These are phyloP conservation scores for Trochalopteron elliotii DNA, from an alignment of 2,113 vertebrate genomes.

Conservation along the genomic window DNA sequence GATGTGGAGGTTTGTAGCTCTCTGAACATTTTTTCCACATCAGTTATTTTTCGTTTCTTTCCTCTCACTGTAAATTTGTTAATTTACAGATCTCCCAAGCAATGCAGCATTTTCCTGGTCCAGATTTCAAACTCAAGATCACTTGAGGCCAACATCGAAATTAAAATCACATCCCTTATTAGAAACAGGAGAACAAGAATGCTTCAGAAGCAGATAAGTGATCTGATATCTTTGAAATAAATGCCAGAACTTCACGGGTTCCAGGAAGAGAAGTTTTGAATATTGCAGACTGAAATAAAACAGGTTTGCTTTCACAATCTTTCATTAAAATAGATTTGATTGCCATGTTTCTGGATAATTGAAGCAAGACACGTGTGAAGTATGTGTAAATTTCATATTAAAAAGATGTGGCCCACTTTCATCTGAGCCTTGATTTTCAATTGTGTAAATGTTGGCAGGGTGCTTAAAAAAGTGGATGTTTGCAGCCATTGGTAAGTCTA, in stretches of 20 bases:
- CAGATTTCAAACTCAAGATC: background rate
- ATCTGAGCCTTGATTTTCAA: background rate
- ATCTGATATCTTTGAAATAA: background rate
- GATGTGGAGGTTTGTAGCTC: background rate
- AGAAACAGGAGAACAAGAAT: background rate
- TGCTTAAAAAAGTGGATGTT: background rate
- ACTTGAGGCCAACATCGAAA: background rate
- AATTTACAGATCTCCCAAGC: background rate
- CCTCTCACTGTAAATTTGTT: background rate
- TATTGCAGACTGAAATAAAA: rapidly evolving
- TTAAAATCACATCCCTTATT: background rate
- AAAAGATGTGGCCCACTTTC: background rate
- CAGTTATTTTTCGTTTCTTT: background rate
- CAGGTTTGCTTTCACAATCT: background rate
- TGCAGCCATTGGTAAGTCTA: background rate
- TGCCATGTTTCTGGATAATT: background rate
- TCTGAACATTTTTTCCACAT: background rate
- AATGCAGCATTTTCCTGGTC: background rate
- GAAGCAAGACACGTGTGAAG: rapidly evolving
- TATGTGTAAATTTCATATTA: background rate
- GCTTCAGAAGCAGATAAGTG: background rate
- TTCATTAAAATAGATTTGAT: background rate
- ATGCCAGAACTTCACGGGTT: background rate
- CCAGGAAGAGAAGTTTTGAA: background rate
- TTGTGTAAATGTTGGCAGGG: background rate